These are phyloP conservation scores for Pachycephus smyrnensis DNA, from an alignment of 2,888 invertebrate genomes.

Conservation along the genomic window DNA sequence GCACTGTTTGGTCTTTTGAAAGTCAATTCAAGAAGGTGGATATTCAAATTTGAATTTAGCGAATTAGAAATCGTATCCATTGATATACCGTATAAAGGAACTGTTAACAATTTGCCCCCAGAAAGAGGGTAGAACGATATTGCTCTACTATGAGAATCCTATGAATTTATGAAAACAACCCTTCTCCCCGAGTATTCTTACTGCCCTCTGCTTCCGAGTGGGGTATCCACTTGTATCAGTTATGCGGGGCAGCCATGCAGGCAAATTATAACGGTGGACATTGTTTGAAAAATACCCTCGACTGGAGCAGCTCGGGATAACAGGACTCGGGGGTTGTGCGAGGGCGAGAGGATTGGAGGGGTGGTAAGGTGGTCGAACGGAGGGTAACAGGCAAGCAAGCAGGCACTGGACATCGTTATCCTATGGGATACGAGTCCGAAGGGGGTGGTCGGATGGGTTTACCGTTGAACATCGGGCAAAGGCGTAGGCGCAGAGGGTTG, in stretches of 20 bases:
- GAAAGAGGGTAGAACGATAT: no score
- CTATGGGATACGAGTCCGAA: constrained; percentile 26
- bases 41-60: no score
- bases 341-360: background rate
- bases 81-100: no score
- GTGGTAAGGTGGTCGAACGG: no score
- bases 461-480: constrained; percentile 28
- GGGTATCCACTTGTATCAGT: constrained; percentile 40
- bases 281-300: constrained; percentile 58
- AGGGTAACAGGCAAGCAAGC: no score
- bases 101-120: no score
- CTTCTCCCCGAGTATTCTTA: constrained; percentile 32
- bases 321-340: constrained; percentile 42
- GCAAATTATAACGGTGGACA: constrained; percentile 59
- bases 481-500: background rate
- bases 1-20: no score
- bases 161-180: background rate
- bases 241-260: constrained; percentile 57
- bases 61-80: no score
- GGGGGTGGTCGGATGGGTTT: constrained; percentile 34
- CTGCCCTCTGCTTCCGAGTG: constrained; percentile 34
- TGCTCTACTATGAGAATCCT: no score
- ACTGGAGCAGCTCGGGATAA: constrained; percentile 47
- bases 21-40: no score
- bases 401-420: constrained; percentile 56